A percentile compares a stretch with the other conserved stretches of the same genome.
Evolutionary conservation across 2,113 vertebrate genomes (phyloP).

Genomic region (Centropus bengalensis): DNA sequence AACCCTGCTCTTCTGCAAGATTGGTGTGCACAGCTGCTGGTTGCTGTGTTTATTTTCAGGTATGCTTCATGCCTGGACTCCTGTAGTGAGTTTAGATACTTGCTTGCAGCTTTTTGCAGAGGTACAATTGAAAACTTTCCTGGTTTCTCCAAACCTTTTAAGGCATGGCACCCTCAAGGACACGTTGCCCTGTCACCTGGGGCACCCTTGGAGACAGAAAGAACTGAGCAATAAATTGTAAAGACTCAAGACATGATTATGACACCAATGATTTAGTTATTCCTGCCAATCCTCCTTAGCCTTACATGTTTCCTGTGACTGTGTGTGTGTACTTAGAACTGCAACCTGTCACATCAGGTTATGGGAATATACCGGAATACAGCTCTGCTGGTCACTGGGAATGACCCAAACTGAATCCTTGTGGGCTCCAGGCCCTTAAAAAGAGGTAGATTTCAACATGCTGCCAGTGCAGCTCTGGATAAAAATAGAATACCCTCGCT

Average conservation of each 20-base stretch:
- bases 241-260: neutral
- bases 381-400: neutral
- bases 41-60: neutral
- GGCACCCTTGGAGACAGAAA: neutral
- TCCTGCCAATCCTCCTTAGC: neutral
- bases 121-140: neutral
- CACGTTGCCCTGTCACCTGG: neutral
- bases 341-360: neutral
- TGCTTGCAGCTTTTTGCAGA: neutral
- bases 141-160: neutral
- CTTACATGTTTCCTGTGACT: neutral
- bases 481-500: neutral
- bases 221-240: neutral
- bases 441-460: neutral
- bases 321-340: neutral
- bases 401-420: neutral
- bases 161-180: neutral
- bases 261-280: neutral
- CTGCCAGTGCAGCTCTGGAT: neutral
- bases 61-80: neutral
- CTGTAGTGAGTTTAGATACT: neutral
- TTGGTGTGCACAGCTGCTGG: neutral
- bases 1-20: neutral
- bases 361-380: neutral
- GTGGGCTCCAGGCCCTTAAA: neutral